Base-by-base conservation (phyloP, 2,888 invertebrate genomes). In the Luffia ferchaultella region DNA sequence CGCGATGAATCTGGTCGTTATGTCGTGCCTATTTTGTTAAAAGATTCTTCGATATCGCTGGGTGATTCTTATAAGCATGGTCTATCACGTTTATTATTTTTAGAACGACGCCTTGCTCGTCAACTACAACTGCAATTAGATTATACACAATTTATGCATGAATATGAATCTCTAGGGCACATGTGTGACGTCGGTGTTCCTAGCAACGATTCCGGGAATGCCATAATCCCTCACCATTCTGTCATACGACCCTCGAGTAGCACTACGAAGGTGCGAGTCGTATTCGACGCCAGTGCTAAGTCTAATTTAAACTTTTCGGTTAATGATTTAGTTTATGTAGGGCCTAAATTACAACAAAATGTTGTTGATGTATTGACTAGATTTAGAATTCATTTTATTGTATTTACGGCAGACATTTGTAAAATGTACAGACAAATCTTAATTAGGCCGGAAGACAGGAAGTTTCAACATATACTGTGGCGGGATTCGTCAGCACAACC, bases 301-400 rank as follows among this genome's bases (percentile, higher is more conserved):
- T 46, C 58, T 1, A 45, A 53, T 2, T 54, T 58, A 1, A 53
- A 50, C 1, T 9, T n/a, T 1, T 55, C 52, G 16, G 52, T 46
- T 48, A 62, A 57, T 48, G 58, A 50, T 30, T 44, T 49, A 3
- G 44, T 63, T 3, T 44, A 57, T n/a, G 49, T 52, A 1, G 60
- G 60, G 9, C 58, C 60, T 0, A 57, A 52, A 2, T 52, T 63
- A 3, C 61, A 61, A 54, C n/a, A n/a, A n/a, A n/a, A n/a, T n/a
- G n/a, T n/a, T n/a, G n/a, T n/a, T n/a, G n/a, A n/a, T n/a, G n/a
- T n/a, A n/a, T n/a, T n/a, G n/a, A n/a, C n/a, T n/a, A n/a, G n/a
- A n/a, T n/a, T 60, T 50, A 52, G 58, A 15, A 50, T 54, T 12
- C 55, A 54, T 46, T 46, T 41, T 5, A 53, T 54, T 18, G 59